Evolutionary conservation across 2,888 invertebrate genomes (phyloP), one percentile per base, ranked within the genome.

Genomic region (Cordilura impudica): DNA sequence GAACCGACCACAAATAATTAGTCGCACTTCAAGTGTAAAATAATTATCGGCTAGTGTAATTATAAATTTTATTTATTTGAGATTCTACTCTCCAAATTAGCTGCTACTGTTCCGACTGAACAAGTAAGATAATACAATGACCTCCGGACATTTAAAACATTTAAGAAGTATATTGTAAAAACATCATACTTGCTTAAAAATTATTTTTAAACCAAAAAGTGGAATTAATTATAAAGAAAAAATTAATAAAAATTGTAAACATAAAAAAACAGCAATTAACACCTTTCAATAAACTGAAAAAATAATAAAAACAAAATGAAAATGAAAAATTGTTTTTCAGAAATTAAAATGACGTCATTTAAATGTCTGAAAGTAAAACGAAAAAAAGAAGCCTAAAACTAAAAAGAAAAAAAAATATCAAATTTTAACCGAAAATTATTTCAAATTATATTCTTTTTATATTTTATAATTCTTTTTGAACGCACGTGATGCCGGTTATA

Each of bases 51-150:
- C n/a, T n/a, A n/a, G n/a, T n/a, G n/a, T n/a, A n/a, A n/a, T n/a
- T n/a, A n/a, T n/a, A n/a, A n/a, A n/a, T n/a, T n/a, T n/a, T n/a
- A n/a, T n/a, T n/a, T n/a, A n/a, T n/a, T n/a, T n/a, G n/a, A n/a
- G n/a, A n/a, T n/a, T n/a, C n/a, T n/a, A n/a, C n/a, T n/a, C n/a
- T n/a, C n/a, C n/a, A n/a, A n/a, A n/a, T n/a, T n/a, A n/a, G n/a
- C n/a, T n/a, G 43, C 58, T 58, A 58, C 58, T 58, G 58, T 39
- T 58, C 39, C 35, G 12, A 26, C 19, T 60, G 3, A 60, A 45
- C 21, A 56, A 56, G 39, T 14, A 29, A 23, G n/a, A 35, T 2
- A 21, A 58, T 43, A 39, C 58, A 43, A 58, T 58, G 43, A 58
- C 61, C 61, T 63, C 31, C 43, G 19, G 47, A 31, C 12, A 10